Evolutionary conservation across 1,140 invertebrate species (phyloP).

Genomic region (Drosophila nikananu): DNA sequence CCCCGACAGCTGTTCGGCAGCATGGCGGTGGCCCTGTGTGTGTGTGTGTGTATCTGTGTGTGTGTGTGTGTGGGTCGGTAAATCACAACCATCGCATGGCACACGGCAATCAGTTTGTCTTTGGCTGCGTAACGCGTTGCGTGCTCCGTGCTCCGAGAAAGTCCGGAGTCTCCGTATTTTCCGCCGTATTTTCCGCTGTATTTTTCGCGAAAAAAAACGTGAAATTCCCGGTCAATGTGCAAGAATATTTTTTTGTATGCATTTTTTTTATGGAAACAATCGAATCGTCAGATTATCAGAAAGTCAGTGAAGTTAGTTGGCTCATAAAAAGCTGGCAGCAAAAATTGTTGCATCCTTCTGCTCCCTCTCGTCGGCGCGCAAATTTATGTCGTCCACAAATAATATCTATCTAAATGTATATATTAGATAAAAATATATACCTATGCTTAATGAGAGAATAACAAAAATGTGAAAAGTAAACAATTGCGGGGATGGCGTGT

Average conservation of each 20-base stretch:
- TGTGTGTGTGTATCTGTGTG: conserved; percentile 1
- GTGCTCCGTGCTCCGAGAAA: conserved; percentile 53
- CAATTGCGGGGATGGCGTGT: conserved; percentile 7
- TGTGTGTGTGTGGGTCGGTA: conserved; percentile 70
- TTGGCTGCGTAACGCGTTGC: conserved; percentile 81
- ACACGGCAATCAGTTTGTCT: conserved; percentile 84
- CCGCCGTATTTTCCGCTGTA: conserved; percentile 3
- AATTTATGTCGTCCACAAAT: conserved; percentile 2
- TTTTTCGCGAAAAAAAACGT: conserved; percentile 15
- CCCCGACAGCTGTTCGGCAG: conserved; percentile 57
- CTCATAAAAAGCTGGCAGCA: neutral
- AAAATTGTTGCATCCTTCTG: conserved; percentile 28
- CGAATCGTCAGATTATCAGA: neutral
- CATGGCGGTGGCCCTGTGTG: conserved; percentile 29
- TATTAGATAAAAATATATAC: neutral
- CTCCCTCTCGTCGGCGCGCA: conserved; percentile 10
- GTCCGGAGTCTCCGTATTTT: conserved; percentile 27
- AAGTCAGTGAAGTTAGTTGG: conserved; percentile 18
- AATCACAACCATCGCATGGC: conserved; percentile 78
- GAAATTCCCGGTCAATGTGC: conserved; percentile 4
- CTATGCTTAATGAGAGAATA: conserved; percentile 1
- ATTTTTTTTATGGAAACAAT: conserved; percentile 3
- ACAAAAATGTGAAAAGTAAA: conserved; percentile 20
- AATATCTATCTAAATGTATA: neutral
- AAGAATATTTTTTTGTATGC: conserved; percentile 4